These are phyloP conservation scores for Mycetomoellerius zeteki DNA, from an alignment of 1,140 invertebrate species.

Conservation along the genomic window DNA sequence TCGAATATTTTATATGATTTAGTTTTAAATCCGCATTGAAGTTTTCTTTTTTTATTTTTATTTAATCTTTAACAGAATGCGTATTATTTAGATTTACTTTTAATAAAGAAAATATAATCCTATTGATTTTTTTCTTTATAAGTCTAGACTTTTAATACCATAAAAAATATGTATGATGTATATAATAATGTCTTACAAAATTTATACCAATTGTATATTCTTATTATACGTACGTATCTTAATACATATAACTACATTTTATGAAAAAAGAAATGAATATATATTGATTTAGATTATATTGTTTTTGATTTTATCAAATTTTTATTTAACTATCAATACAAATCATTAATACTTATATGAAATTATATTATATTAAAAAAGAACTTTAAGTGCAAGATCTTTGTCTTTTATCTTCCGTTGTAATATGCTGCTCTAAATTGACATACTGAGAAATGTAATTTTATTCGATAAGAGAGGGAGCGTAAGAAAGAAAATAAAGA, in stretches of 20 bases:
- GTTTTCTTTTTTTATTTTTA: background rate
- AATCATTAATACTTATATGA: conserved; percentile 21
- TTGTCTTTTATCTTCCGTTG: background rate
- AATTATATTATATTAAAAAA: conserved; percentile 17
- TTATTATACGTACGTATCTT: background rate
- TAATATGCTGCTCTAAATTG: conserved; percentile 44
- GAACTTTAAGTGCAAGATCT: conserved; percentile 8
- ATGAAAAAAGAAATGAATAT: too few species aligned
- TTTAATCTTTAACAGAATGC: background rate
- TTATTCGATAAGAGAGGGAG: conserved; percentile 31
- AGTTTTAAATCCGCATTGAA: background rate
- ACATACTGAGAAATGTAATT: conserved; percentile 40
- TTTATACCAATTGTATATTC: background rate
- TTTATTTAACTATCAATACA: conserved; percentile 9
- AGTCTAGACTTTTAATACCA: background rate
- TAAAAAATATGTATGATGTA: background rate
- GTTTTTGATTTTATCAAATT: conserved; percentile 22
- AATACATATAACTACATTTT: too few species aligned
- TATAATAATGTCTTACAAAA: background rate
- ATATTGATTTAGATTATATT: background rate
- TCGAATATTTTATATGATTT: conserved; percentile 7
- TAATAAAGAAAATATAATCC: background rate
- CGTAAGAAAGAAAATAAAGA: conserved; percentile 46
- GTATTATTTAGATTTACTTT: background rate
- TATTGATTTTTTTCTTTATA: background rate